Evolutionary conservation across 2,113 vertebrate genomes (phyloP).

Genomic region (Stercorarius parasiticus): DNA sequence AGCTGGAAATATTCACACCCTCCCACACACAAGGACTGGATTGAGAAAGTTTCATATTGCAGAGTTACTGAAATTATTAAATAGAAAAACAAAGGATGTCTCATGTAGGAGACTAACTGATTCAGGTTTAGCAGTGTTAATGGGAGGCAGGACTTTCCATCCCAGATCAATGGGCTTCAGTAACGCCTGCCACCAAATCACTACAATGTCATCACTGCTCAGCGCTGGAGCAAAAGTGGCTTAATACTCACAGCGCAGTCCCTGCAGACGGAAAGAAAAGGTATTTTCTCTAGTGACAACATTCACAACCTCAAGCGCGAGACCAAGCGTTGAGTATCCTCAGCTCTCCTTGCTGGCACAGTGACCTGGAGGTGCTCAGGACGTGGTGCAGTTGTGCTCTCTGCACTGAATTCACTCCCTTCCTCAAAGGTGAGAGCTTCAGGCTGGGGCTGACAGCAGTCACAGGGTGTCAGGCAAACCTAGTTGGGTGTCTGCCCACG

Average conservation of each 20-base stretch:
- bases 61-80: slow-evolving; percentile 57
- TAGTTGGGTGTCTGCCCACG: neutral
- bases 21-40: slow-evolving; percentile 48
- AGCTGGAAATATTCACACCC: slow-evolving; percentile 64
- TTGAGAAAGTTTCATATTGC: slow-evolving; percentile 49
- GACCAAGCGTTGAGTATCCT: neutral
- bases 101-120: neutral
- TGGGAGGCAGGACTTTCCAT: neutral
- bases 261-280: neutral
- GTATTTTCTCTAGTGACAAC: neutral
- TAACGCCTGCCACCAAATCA: neutral
- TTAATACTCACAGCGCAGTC: neutral
- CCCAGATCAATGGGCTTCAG: neutral
- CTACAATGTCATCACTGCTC: neutral
- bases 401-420: neutral
- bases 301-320: neutral
- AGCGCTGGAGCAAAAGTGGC: neutral
- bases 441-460: neutral
- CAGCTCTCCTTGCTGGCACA: neutral
- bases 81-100: slow-evolving; percentile 46
- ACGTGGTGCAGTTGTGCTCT: neutral
- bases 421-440: neutral
- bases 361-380: neutral
- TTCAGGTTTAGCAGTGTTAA: neutral
- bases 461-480: neutral